Percentiles rank a stretch among this genome's conserved stretches.
These are phyloP conservation scores for Athene cunicularia DNA, from an alignment of 2,113 vertebrate species.

Conservation along the genomic window DNA sequence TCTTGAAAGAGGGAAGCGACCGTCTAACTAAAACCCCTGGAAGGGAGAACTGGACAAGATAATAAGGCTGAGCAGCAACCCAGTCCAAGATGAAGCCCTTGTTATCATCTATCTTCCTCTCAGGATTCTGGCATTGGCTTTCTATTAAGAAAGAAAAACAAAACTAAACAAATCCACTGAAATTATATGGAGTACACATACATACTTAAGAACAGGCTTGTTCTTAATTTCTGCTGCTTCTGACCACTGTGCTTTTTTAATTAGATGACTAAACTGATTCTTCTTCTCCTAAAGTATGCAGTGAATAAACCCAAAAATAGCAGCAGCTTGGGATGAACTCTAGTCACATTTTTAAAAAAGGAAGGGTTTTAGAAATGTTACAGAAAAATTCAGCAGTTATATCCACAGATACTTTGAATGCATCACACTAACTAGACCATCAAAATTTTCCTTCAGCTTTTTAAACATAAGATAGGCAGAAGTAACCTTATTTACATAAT, in stretches of 20 bases:
- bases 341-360: not conserved
- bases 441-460: constrained; percentile 30
- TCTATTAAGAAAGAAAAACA: not conserved
- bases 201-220: not conserved
- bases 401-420: not conserved
- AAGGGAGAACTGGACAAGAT: not conserved
- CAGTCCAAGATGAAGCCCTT: not conserved
- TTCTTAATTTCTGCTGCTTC: not conserved
- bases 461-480: constrained; percentile 37
- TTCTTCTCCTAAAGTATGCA: not conserved
- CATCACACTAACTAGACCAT: constrained; percentile 1
- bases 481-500: constrained; percentile 63
- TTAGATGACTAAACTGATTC: not conserved
- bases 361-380: not conserved
- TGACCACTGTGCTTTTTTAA: not conserved
- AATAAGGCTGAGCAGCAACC: not conserved
- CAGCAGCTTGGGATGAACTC: not conserved
- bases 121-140: not conserved
- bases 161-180: not conserved
- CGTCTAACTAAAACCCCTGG: not conserved
- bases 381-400: not conserved
- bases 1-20: not conserved
- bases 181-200: not conserved
- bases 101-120: not conserved
- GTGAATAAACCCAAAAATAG: not conserved